Evolutionary conservation across 2,797 vertebrate genomes (phyloP), one percentile per base, ranked within the genome.

Genomic region (Pterois miles): DNA sequence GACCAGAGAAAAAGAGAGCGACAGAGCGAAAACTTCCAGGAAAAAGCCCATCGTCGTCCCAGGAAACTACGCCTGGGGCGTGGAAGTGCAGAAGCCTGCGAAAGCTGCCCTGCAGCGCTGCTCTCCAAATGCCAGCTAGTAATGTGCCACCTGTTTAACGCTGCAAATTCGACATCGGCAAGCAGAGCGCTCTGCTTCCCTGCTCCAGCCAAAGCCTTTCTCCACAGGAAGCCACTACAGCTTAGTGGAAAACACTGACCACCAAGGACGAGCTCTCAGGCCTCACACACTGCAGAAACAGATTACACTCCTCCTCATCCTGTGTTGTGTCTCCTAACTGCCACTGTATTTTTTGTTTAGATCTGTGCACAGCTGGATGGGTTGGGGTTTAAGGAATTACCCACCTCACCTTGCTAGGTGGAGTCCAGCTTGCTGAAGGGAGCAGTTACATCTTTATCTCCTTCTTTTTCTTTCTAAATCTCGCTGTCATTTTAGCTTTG

Each of bases 131-230:
- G 85, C 86, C 87, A 86, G 84, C 77, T 23, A 57, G 65, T 81
- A 78, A 83, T 71, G 72, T 68, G 70, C 72, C 86, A 80, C 91
- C 88, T 90, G 85, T 84, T 89, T 82, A 79, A 78, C 81, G 82
- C 88, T 63, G 63, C 40, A 71, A 54, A 81, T 80, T 76, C 38
- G 3, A 78, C 86, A 81, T 80, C 74, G 29, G 6, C 50, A 1
- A 59, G 62, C 76, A 36, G 46, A 77, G 54, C 25, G 16, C 48
- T 66, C 27, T 31, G 66, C 62, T 18, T 66, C 78, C 29, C 68
- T 16, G 58, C 69, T 63, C 38, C 33, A 60, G 54, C 79, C 65
- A 33, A 65, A 86, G 79, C 77, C 72, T 78, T 80, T 71, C 78
- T 80, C 84, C 79, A 48, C 82, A 68, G 67, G 75, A 88, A 81